A percentile compares a stretch with the other conserved stretches of the same genome.
Conservation (phyloP, 2,888 invertebrate species). For the Thalpophila matura region DNA sequence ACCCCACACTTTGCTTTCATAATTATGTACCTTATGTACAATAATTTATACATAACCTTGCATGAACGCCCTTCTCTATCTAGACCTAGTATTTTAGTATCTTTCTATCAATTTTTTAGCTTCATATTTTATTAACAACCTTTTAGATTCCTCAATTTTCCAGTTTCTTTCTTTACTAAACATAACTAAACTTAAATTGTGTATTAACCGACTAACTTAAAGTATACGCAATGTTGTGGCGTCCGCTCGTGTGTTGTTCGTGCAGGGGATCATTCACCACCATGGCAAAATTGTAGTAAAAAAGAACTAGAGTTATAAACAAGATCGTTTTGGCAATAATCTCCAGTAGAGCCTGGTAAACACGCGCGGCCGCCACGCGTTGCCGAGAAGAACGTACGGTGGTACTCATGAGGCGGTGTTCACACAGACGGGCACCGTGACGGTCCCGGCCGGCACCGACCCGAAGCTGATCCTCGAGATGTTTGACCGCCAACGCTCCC, state of each 20-base stretch:
- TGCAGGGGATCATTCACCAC: conserved; percentile 66
- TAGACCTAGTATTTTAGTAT: conserved; percentile 43
- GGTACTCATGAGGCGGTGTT: conserved; percentile 84
- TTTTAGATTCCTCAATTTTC: conserved; percentile 39
- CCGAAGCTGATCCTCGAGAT: conserved; percentile 90
- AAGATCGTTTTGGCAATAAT: conserved; percentile 48
- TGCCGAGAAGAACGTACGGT: conserved; percentile 86
- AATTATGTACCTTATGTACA: conserved; percentile 65
- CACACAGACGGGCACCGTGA: conserved; percentile 89
- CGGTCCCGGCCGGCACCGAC: conserved; percentile 89
- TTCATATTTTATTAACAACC: conserved; percentile 51
- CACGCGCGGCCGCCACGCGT: conserved; percentile 84
- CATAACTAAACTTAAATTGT: conserved; percentile 49
- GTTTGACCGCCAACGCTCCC: conserved; percentile 88
- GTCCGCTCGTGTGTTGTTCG: conserved; percentile 85
- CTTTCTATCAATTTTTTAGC: conserved; percentile 55
- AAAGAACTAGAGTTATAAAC: conserved; percentile 22
- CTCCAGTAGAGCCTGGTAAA: conserved; percentile 65
- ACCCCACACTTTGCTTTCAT: conserved; percentile 87
- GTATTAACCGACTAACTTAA: conserved; percentile 65
- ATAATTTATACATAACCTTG: conserved; percentile 45
- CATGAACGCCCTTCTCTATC: conserved; percentile 52
- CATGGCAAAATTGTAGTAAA: conserved; percentile 37
- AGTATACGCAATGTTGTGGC: conserved; percentile 85
- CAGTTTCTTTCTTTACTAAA: conserved; percentile 40